Base-by-base conservation (phyloP, 2,797 vertebrate genomes). In the Molossus alvarezi region DNA sequence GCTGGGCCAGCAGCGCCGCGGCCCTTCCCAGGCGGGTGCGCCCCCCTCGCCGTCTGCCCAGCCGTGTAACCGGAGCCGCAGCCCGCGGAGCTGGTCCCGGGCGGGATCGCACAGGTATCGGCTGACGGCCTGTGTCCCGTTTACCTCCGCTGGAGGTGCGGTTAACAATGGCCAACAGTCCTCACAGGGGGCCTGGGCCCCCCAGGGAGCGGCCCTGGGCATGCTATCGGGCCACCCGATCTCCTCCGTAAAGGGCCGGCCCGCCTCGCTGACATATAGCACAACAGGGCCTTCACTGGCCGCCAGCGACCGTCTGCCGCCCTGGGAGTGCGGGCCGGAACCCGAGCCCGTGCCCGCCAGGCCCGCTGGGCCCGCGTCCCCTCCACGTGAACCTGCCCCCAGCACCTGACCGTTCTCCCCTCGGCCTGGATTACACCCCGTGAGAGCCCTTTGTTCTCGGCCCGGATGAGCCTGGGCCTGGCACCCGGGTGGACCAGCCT, bases 71-170 rank as follows among this genome's bases (percentile, higher is more conserved):
- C 20, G 62, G 99, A 99, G 99, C 98, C 96, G 84, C 96, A 97
- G 98, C 98, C 96, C 87, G 90, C 94, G 96, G 97, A 98, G 98
- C 97, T 96, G 95, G 98, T 99, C 98, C 98, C 96, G 96, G 97
- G 98, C 98, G 98, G 33, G 99, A 99, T 99, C 99, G 98, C 99
- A 99, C 99, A 99, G 99, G 99, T 99, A 99, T 99, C 99, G 69
- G 98, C 99, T 99, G 98, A 99, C 99, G 58, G 97, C 97, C 96
- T 98, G 94, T 98, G 98, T 98, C 98, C 99, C 98, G 98, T 86
- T 99, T 99, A 99, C 98, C 99, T 99, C 98, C 99, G 98, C 98
- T 98, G 98, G 97, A 98, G 98, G 98, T 98, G 96, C 98, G 97
- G 98, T 98, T 98, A 98, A 99, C 99, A 99, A 98, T 99, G 99